Conservation (phyloP, 2,888 invertebrate species). For the Cryptus viduatorius region DNA sequence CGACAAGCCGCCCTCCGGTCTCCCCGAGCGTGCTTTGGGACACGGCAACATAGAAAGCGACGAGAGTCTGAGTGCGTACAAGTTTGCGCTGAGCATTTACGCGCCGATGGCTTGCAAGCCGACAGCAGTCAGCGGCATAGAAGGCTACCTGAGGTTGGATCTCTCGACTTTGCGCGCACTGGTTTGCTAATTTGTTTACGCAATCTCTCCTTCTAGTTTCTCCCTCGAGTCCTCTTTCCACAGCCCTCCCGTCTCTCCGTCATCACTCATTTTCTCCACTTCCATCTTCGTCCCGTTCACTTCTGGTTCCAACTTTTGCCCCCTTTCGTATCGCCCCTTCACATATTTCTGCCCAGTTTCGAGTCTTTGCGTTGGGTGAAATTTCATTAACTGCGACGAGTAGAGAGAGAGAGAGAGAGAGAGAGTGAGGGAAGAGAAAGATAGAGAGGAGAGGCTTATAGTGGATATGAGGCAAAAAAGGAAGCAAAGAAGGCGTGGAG, state of each 20-base stretch:
- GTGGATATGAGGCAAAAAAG: constrained; percentile 58
- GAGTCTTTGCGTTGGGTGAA: constrained; percentile 47
- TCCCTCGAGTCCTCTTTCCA: constrained; percentile 55
- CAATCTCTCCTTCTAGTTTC: constrained; percentile 69
- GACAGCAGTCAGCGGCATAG: constrained; percentile 23
- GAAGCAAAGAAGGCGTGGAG: constrained; percentile 45
- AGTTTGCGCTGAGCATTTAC: constrained; percentile 64
- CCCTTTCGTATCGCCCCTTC: constrained; percentile 42
- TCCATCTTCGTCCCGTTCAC: constrained; percentile 22
- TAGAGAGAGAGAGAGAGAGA: background rate
- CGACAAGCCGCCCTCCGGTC: constrained; percentile 31
- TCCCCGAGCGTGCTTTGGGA: constrained; percentile 35
- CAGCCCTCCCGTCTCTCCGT: constrained; percentile 46
- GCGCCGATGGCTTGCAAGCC: constrained; percentile 61
- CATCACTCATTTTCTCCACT: constrained; percentile 12
- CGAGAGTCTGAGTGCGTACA: constrained; percentile 60
- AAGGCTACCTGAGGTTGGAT: constrained; percentile 44
- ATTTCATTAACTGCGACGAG: constrained; percentile 64
- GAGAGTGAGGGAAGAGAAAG: constrained; percentile 18
- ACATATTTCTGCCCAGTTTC: constrained; percentile 46
- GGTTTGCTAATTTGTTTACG: constrained; percentile 76
- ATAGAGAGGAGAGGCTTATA: constrained; percentile 22
- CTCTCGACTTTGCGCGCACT: constrained; percentile 66
- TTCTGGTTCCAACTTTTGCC: constrained; percentile 11
- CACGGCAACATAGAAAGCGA: constrained; percentile 33